Conservation (phyloP, 2,113 vertebrate species). For the Paraplagusia blochii region DNA sequence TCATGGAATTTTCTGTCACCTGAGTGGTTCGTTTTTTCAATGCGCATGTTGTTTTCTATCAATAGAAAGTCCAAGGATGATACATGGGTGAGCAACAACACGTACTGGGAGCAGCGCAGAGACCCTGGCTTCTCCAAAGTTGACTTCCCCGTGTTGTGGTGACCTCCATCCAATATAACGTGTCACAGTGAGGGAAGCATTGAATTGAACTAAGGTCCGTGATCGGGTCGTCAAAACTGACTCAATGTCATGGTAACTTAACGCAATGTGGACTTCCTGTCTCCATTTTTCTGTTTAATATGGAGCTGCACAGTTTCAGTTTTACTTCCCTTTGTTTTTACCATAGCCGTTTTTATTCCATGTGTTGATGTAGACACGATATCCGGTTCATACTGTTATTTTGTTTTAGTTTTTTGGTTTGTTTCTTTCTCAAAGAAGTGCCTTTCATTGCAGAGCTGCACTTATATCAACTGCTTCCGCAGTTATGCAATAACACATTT, state of each 20-base stretch:
- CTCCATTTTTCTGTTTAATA: conserved; percentile 25
- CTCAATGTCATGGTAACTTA: conserved; percentile 41
- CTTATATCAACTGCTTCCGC: conserved; percentile 43
- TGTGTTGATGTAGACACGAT: conserved; percentile 4
- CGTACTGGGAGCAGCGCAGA: conserved; percentile 87
- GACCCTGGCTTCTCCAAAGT: conserved; percentile 87
- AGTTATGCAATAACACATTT: conserved; percentile 43
- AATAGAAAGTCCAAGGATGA: conserved; percentile 85
- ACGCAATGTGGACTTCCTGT: conserved; percentile 30
- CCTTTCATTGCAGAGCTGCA: conserved; percentile 60
- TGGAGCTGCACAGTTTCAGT: conserved; percentile 11
- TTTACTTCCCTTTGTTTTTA: conserved; percentile 1
- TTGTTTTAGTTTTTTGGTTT: background rate
- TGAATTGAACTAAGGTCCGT: conserved; percentile 35
- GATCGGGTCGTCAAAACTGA: conserved; percentile 7
- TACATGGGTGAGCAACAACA: conserved; percentile 88
- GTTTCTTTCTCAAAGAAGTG: conserved; percentile 54
- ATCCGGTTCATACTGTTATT: conserved; percentile 8
- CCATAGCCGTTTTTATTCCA: conserved; percentile 15
- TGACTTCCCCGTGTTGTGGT: conserved; percentile 90
- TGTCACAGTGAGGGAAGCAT: conserved; percentile 6
- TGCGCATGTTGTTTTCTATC: conserved; percentile 39
- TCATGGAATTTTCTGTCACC: background rate
- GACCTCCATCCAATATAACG: conserved; percentile 53
- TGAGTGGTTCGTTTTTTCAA: too few relatives aligned